Conservation (phyloP, 2,888 invertebrate genomes). For the Parascotia fuliginaria region DNA sequence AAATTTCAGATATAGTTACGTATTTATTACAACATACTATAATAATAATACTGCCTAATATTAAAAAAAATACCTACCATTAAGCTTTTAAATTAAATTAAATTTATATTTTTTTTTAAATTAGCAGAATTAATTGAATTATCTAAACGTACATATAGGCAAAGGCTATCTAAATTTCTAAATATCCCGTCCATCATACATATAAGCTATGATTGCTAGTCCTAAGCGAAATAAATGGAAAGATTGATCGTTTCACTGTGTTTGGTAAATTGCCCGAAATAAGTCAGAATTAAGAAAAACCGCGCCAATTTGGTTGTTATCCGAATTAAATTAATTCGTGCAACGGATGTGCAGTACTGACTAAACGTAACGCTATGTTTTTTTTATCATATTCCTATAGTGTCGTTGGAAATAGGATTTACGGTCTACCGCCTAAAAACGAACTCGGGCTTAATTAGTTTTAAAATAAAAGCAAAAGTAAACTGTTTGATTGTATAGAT, state of each 20-base stretch:
- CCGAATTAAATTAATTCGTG: conserved; percentile 16
- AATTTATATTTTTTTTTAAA: too few relatives aligned
- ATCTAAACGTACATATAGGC: too few relatives aligned
- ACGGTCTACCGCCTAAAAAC: conserved; percentile 51
- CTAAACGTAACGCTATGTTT: conserved; percentile 22
- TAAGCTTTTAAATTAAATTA: too few relatives aligned
- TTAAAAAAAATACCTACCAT: too few relatives aligned
- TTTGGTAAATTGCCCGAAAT: not conserved
- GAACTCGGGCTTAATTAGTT: too few relatives aligned
- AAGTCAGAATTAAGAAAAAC: conserved; percentile 12
- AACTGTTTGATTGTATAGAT: too few relatives aligned
- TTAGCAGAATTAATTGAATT: too few relatives aligned
- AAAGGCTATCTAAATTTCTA: too few relatives aligned
- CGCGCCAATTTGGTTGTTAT: conserved; percentile 21
- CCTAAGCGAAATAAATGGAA: not conserved
- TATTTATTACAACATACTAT: too few relatives aligned
- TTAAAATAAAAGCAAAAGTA: too few relatives aligned
- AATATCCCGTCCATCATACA: not conserved
- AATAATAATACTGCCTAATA: too few relatives aligned
- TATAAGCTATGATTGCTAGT: not conserved
- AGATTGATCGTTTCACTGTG: not conserved
- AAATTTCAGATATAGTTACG: too few relatives aligned
- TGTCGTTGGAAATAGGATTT: conserved; percentile 50
- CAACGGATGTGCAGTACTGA: conserved; percentile 40
- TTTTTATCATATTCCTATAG: conserved; percentile 38